Base-by-base conservation (phyloP, 1,140 invertebrate species). In the Caenorhabditis latens region DNA sequence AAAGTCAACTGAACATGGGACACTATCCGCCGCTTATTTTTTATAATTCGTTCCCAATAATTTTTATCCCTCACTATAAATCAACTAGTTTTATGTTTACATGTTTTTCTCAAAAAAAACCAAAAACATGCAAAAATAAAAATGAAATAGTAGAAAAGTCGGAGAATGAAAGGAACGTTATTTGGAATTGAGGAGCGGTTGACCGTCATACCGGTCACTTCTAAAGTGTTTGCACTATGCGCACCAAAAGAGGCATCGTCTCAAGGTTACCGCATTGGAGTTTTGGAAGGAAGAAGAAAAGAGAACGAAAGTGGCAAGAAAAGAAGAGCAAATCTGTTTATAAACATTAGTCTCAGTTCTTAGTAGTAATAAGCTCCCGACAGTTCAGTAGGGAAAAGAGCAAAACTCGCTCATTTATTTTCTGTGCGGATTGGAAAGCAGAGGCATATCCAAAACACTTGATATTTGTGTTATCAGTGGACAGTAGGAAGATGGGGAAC, bases 151-250 rank as follows among this genome's bases (percentile, higher is more conserved):
- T 5, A 21, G 53, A 79, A 24, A 43, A 50, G 5, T 46, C 6
- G 43, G 14, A 53, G 46, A 53, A 50, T 16, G 53, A 79, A 11
- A 79, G 19, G 71, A 53, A 79, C 71, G 46, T 53, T 50, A 53
- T 50, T 42, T 6, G 50, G 46, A 24, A 42, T 21, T 11, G 71
- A 13, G 46, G 71, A 46, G 65, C 40, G 65, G 65, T 43, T 79
- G 71, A 48, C 71, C 71, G 71, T 21, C 46, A 79, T 79, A 79
- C 71, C 71, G 71, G 71, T 79, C 71, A 79, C 46, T 79, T 79
- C 46, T 79, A 79, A 79, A 79, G 71, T 79, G 71, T 79, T 48
- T 79, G 71, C 71, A 79, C 71, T 79, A 79, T 79, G 71, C 71
- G 71, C 71, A 53, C 71, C 50, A 24, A 13, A 79, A 46, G 65